Evolutionary conservation across 2,113 vertebrate species (phyloP), one percentile per base, ranked within the genome.

Genomic region (Upupa epops): DNA sequence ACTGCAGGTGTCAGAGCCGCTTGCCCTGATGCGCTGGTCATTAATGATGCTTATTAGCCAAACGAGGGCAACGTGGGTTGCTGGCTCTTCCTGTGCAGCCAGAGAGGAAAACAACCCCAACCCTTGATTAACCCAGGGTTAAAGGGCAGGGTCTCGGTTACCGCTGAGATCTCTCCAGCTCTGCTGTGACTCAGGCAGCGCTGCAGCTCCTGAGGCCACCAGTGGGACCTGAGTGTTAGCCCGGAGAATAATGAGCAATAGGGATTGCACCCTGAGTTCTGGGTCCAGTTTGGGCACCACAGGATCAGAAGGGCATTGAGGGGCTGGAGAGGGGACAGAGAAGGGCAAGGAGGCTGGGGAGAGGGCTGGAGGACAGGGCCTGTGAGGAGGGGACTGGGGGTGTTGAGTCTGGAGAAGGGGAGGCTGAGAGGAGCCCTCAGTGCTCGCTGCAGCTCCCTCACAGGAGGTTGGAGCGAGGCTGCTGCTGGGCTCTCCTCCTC

Each of bases 121-220:
- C 32, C 83, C 94, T 48, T 84, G 94, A 93, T 94, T 96, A 95
- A 95, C 93, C 88, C 79, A 49, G 75, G 34, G 79, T 84, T 82
- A 90, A 93, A 89, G 82, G 78, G 63, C 78, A 90, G 91, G 77
- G 46, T 93, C 88, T 83, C 5, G 11, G 86, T 95, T 83, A 51
- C 81, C 78, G 92, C 49, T 59, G 63, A 59, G 46, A 76, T 61
- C 5, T 5, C 31, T 69, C 7, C 37, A 7, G 5, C 64, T 90
- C 26, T 58, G 86, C 93, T 13, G 3, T 70, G 86, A 87, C 86
- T 73, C 37, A 34, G 92, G 90, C 16, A 0, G 73, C 18, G 5
- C 73, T 26, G 94, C 90, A 51, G 25, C 75, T 93, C 51, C 76
- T 7, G 7, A 79, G 93, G 94, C 88, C 89, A 51, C 84, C 93